phyloP scores from a whole-genome alignment of 2,797 vertebrate species.

The Geotrypetes seraphini region DNA sequence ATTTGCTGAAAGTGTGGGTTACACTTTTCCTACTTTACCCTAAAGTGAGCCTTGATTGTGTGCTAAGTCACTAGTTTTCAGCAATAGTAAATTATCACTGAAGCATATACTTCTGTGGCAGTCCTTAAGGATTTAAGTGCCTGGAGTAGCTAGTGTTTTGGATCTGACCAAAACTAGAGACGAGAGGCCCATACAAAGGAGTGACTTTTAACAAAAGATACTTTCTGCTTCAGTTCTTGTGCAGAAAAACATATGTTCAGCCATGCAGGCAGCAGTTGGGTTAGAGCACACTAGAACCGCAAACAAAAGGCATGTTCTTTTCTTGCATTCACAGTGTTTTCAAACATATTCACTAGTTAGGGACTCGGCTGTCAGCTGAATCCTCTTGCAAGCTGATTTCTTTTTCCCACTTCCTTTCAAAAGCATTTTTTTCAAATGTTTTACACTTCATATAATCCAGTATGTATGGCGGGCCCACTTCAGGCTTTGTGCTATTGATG shows the following conservation, averaged over 20 bases:
- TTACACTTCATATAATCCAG: slow-evolving; percentile 95
- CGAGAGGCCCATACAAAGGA: slow-evolving; percentile 51
- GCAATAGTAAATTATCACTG: slow-evolving; percentile 25
- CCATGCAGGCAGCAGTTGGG: slow-evolving; percentile 69
- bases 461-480: slow-evolving; percentile 64
- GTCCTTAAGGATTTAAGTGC: slow-evolving; percentile 29
- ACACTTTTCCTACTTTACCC: background rate
- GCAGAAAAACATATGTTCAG: slow-evolving; percentile 91
- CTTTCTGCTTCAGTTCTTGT: slow-evolving; percentile 80
- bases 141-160: slow-evolving; percentile 35
- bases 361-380: slow-evolving; percentile 65
- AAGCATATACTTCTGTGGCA: slow-evolving; percentile 25
- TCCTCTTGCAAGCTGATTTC: slow-evolving; percentile 69
- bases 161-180: slow-evolving; percentile 33
- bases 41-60: slow-evolving; percentile 5
- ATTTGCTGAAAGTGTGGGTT: slow-evolving; percentile 1
- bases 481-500: slow-evolving; percentile 73
- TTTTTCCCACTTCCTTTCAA: slow-evolving; percentile 67
- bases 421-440: slow-evolving; percentile 75
- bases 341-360: slow-evolving; percentile 78
- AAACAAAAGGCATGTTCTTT: slow-evolving; percentile 60
- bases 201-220: slow-evolving; percentile 69
- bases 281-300: slow-evolving; percentile 63
- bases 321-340: slow-evolving; percentile 61
- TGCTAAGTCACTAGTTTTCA: slow-evolving; percentile 18